These are phyloP conservation scores for Sebastes wilsoni DNA, from an alignment of 2,797 vertebrate genomes.

Conservation along the genomic window DNA sequence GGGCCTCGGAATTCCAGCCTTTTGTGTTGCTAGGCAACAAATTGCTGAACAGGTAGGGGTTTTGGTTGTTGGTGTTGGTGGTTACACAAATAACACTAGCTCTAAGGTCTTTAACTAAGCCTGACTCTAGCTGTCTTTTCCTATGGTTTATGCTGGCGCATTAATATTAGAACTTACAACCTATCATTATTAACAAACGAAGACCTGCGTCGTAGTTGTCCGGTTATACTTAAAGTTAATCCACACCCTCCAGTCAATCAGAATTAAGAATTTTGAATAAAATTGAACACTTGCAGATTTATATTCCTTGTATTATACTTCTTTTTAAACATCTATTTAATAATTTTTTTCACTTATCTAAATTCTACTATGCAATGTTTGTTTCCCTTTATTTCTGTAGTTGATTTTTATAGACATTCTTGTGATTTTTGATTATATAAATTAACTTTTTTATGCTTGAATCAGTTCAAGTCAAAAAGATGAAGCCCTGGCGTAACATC, in stretches of 20 bases:
- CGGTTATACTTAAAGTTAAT: not conserved
- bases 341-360: accelerated
- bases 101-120: not conserved
- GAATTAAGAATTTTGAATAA: not conserved
- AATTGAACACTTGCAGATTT: not conserved
- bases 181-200: not conserved
- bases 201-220: not conserved
- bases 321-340: not conserved
- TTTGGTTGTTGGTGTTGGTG: not conserved
- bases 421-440: not conserved
- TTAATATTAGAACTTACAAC: not conserved
- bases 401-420: not conserved
- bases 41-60: not conserved
- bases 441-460: not conserved
- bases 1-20: too few relatives aligned
- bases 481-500: not conserved
- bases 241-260: not conserved
- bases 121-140: not conserved
- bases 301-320: not conserved
- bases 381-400: not conserved
- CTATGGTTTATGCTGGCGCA: not conserved
- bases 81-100: not conserved
- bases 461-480: not conserved
- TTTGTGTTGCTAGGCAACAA: not conserved
- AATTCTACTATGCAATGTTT: not conserved